Percentiles rank a stretch among this genome's conserved stretches.
These are phyloP conservation scores for Eublepharis macularius DNA, from an alignment of 2,113 vertebrate species.

Conservation along the genomic window DNA sequence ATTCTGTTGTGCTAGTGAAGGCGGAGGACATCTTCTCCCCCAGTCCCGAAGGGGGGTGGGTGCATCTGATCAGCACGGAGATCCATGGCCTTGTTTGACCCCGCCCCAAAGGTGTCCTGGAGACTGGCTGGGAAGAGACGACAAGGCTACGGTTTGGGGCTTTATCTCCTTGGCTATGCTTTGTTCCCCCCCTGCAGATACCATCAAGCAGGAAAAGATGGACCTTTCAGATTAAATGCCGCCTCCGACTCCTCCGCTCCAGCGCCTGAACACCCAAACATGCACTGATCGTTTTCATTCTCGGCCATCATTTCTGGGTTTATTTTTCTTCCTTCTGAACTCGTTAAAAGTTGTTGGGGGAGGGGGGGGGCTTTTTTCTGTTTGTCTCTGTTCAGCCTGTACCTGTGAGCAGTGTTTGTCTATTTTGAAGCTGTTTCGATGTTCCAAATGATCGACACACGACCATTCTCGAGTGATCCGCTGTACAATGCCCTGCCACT, in stretches of 20 bases:
- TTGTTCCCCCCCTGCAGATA: slow-evolving; percentile 62
- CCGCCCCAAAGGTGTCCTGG: too few relatives aligned
- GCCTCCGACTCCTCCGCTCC: slow-evolving; percentile 13
- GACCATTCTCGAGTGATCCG: slow-evolving; percentile 63
- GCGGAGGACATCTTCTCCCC: too few relatives aligned
- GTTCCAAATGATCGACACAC: slow-evolving; percentile 36
- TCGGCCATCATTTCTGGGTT: slow-evolving; percentile 3
- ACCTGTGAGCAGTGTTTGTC: slow-evolving; percentile 48
- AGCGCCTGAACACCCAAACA: slow-evolving; percentile 58
- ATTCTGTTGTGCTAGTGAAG: too few relatives aligned
- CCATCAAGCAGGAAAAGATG: slow-evolving; percentile 79
- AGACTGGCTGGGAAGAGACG: accelerated
- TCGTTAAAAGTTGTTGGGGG: slow-evolving; percentile 14
- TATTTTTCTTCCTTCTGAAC: neutral
- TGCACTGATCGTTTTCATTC: slow-evolving; percentile 57
- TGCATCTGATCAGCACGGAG: too few relatives aligned
- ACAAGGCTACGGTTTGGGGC: too few relatives aligned
- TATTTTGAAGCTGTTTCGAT: slow-evolving; percentile 46
- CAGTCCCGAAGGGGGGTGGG: too few relatives aligned
- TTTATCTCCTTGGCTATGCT: neutral
- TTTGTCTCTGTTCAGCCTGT: slow-evolving; percentile 16
- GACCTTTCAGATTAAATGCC: slow-evolving; percentile 71
- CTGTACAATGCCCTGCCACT: slow-evolving; percentile 76
- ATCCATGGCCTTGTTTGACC: too few relatives aligned
- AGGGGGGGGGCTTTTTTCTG: neutral